phyloP scores from a whole-genome alignment of 2,888 invertebrate genomes.

The Melanargia galathea region DNA sequence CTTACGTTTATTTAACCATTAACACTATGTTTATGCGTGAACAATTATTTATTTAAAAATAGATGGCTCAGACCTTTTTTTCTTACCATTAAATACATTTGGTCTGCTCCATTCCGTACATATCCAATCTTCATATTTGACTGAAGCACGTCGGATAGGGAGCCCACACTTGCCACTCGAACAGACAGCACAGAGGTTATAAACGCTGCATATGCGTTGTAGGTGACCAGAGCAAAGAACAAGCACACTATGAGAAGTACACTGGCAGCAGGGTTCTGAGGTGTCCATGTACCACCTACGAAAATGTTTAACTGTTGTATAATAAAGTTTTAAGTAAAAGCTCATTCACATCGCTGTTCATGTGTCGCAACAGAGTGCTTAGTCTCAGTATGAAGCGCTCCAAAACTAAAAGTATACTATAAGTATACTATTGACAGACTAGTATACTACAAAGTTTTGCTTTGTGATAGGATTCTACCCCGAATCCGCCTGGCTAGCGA shows the following conservation, averaged over 20 bases:
- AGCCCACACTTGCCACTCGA: slow-evolving; percentile 80
- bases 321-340: neutral
- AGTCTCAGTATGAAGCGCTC: too few species aligned
- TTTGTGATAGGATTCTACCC: too few species aligned
- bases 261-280: slow-evolving; percentile 80
- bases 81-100: slow-evolving; percentile 83
- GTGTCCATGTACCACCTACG: slow-evolving; percentile 83
- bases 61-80: too few species aligned
- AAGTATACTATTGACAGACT: too few species aligned
- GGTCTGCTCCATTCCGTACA: slow-evolving; percentile 81
- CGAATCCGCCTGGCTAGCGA: too few species aligned
- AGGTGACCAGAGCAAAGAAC: slow-evolving; percentile 83
- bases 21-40: too few species aligned
- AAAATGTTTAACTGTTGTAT: neutral
- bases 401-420: too few species aligned
- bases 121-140: slow-evolving; percentile 84
- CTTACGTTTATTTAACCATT: too few species aligned
- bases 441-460: too few species aligned
- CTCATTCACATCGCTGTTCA: too few species aligned
- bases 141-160: slow-evolving; percentile 80
- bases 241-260: slow-evolving; percentile 81
- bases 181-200: slow-evolving; percentile 86
- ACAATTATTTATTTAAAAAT: too few species aligned
- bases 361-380: too few species aligned
- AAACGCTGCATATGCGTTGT: slow-evolving; percentile 85